Evolutionary conservation across 2,113 vertebrate species (phyloP).

Genomic region (Urocynchramus pylzowi): DNA sequence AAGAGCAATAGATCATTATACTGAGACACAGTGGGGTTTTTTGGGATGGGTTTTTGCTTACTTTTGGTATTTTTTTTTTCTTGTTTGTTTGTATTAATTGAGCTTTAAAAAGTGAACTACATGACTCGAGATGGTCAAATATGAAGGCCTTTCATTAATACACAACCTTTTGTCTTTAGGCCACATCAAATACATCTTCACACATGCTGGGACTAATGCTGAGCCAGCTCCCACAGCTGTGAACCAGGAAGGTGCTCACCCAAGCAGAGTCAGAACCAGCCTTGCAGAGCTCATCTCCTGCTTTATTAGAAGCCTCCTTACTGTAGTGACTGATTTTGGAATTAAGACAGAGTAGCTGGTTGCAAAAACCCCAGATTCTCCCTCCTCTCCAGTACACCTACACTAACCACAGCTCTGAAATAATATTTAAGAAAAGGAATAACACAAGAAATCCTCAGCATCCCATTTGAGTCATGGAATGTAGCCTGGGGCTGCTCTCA

Average conservation of each 20-base stretch:
- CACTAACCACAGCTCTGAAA: conserved; percentile 38
- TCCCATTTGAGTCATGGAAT: conserved; percentile 34
- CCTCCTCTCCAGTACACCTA: background rate
- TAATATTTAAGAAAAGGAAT: conserved; percentile 23
- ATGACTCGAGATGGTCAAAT: background rate
- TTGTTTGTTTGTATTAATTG: background rate
- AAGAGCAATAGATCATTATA: background rate
- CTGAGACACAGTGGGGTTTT: background rate
- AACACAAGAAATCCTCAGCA: conserved; percentile 28
- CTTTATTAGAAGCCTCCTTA: background rate
- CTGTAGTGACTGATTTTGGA: background rate
- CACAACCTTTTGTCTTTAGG: background rate
- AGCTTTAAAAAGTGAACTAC: background rate
- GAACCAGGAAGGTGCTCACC: background rate
- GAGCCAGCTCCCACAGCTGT: background rate
- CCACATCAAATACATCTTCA: background rate
- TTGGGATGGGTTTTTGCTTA: background rate
- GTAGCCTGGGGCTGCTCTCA: background rate
- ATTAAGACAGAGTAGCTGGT: background rate
- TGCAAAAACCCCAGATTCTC: background rate
- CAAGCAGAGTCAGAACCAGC: background rate
- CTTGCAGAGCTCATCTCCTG: background rate
- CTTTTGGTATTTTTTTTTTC: background rate
- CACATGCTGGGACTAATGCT: background rate
- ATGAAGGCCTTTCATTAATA: background rate